A percentile compares a stretch with the other conserved stretches of the same genome.
Evolutionary conservation across 2,797 vertebrate species (phyloP).

Genomic region (Decapterus maruadsi): DNA sequence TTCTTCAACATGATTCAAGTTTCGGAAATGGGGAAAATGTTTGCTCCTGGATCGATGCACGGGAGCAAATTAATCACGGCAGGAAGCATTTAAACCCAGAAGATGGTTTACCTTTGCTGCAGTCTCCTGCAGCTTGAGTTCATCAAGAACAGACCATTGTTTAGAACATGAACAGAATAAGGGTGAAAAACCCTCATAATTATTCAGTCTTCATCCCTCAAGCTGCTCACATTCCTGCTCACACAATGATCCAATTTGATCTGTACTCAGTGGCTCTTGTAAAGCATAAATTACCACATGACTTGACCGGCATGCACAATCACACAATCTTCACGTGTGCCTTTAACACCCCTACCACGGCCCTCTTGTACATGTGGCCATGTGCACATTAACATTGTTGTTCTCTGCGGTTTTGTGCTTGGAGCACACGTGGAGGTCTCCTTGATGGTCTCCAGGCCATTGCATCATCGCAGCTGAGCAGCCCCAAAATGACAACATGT

Average conservation of each 20-base stretch:
- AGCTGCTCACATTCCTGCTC: conserved; percentile 47
- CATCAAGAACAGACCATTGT: conserved; percentile 26
- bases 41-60: conserved; percentile 8
- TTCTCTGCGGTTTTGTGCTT: conserved; percentile 42
- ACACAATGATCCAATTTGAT: conserved; percentile 49
- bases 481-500: conserved; percentile 61
- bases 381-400: conserved; percentile 7
- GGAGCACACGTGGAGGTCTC: conserved; percentile 55
- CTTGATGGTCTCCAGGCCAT: conserved; percentile 33
- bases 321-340: conserved; percentile 18
- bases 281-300: conserved; percentile 31
- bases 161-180: conserved; percentile 39
- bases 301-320: conserved; percentile 16
- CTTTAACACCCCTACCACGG: background rate
- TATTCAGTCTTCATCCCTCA: conserved; percentile 33
- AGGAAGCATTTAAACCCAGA: conserved; percentile 27
- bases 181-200: conserved; percentile 8
- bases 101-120: conserved; percentile 29
- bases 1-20: conserved; percentile 7
- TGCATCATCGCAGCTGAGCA: conserved; percentile 72
- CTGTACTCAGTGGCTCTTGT: conserved; percentile 5
- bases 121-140: conserved; percentile 45
- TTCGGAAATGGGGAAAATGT: conserved; percentile 8
- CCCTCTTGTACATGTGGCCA: conserved; percentile 7
- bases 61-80: conserved; percentile 24